Evolutionary conservation across 2,888 invertebrate genomes (phyloP), one percentile per base, ranked within the genome.

Genomic region (Micropterix aruncella): DNA sequence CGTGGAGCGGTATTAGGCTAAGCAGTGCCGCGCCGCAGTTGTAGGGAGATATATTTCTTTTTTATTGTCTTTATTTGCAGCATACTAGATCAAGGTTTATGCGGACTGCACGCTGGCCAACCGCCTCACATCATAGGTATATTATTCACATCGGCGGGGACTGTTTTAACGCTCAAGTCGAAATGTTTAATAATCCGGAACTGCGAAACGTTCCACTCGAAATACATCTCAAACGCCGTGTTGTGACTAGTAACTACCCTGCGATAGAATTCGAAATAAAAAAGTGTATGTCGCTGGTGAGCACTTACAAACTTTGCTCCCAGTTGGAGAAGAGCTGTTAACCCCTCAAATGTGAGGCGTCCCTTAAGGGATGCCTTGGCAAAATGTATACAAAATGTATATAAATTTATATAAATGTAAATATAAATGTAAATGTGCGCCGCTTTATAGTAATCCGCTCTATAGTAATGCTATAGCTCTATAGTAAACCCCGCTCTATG

Each of bases 151-250:
- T 89, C 54, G 88, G 88, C 59, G 71, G 87, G 58, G 88, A 89
- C 61, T 88, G 82, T 60, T 89, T 84, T 65, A 88, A 88, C 65
- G 88, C 88, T 47, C 88, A 89, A 73, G 86, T 89, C 51, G 88
- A 89, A 65, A 84, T 83, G 74, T 60, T 83, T 46, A 75, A 77
- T 52, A 76, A 83, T 59, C 84, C 86, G 2, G 70, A 76, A 53
- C 62, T 84, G 44, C 70, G 74, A 49, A 65, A 67, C 44, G 73
- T 77, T 53, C 86, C 88, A 18, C 61, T 89, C 50, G 90, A 88
- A 43, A 76, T 91, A 36, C 83, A 88, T 60, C 90, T 91, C 63
- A 89, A 90, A 59, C 83, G 80, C 60, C 73, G 84, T 46, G 79
- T 91, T 5, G 87, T 90, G 39, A 91, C 90, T 5, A 82, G 85